Evolutionary conservation across 1,140 invertebrate species (phyloP), one percentile per base, ranked within the genome.

Genomic region (Ceratina calcarata): DNA sequence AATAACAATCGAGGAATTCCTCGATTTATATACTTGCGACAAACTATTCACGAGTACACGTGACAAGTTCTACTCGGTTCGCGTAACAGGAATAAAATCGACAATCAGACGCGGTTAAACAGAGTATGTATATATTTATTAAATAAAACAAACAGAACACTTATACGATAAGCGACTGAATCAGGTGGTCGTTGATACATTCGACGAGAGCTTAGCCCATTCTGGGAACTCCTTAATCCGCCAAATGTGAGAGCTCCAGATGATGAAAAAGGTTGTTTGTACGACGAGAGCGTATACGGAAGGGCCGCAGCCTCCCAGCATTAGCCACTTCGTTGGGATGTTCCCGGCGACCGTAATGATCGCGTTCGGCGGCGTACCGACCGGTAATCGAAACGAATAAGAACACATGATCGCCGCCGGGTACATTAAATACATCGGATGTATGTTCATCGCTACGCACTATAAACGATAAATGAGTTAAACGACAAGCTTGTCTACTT

Each of bases 391-490:
- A 92, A 96, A 96, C 4, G 95, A 95, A 92, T 95, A 98, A 10
- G 97, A 98, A 89, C 96, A 97, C 10, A 95, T 95, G 62, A 96
- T 90, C 0, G 97, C 95, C 0, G 97, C 95, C 0, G 98, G 98
- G 76, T 99, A 92, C 94, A 98, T 97, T 87, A 98, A 94, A 91
- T 96, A 97, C 70, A 98, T 89, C 0, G 98, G 98, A 94, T 99
- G 96, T 55, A 96, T 93, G 82, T 94, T 87, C 82, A 96, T 94
- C 0, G 93, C 93, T 53, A 95, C 90, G 0, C 95, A 93, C 95
- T 94, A 88, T n/a, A 27, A 22, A 24, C 8, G 16, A 53, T 53
- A 68, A 1, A 12, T 4, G 12, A 27, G 6, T 20, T 8, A 53
- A 27, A 27, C 3, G 2, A 12, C 24, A 24, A 18, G 16, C 3